Base-by-base conservation (phyloP, 2,113 vertebrate species). In the Leucopsar rothschildi region DNA sequence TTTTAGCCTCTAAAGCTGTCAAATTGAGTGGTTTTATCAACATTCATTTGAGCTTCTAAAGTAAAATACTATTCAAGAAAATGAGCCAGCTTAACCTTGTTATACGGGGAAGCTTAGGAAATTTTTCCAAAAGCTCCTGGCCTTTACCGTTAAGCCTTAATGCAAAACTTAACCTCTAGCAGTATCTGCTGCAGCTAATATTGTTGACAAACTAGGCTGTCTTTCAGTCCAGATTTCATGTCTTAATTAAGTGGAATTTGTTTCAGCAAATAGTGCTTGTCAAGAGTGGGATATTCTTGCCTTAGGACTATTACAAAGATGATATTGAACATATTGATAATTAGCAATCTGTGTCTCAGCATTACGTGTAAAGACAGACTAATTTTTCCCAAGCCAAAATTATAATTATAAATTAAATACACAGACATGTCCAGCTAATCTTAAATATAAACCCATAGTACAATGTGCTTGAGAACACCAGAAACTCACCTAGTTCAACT, bases 171-270 rank as follows among this genome's bases (percentile, higher is more conserved):
- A 82, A 95, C 72, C 86, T 86, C 88, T 14, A 92, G 84, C 86
- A 88, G 28, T 55, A 29, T 77, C 37, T 42, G 72, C 70, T 86
- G 75, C 82, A 71, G 79, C 88, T 95, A 85, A 90, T 75, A 68
- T 10, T 89, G 77, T 83, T 94, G 93, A 97, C 85, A 92, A 87
- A 80, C 50, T 47, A 31, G 64, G 63, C 85, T 65, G 92, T 61
- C 82, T 94, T 95, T 95, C 91, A 90, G 25, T 6, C 19, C 69
- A 82, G 89, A 49, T 78, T 93, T 95, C 31, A 18, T 37, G 57
- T 90, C 91, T 96, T 96, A 94, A 97, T 97, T 96, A 96, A 97
- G 92, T 37, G 39, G 90, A 80, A 93, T 96, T 93, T 96, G 80
- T 94, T 95, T 94, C 93, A 82, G 73, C 84, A 96, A 95, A 95